Conservation (phyloP, 2,888 invertebrate genomes). For the Tenodera sinensis region DNA sequence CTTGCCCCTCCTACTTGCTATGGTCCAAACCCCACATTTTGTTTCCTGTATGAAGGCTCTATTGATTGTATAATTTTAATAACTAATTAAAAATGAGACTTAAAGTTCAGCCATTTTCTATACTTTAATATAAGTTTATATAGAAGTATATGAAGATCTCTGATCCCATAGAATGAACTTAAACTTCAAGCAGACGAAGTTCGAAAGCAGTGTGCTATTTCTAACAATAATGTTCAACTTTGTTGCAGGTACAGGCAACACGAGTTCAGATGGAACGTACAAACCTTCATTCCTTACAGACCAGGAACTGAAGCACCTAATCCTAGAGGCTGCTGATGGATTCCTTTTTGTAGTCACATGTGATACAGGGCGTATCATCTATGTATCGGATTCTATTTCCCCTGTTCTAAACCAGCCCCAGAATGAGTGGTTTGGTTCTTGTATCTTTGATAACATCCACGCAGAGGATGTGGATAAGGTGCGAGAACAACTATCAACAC, state of each 20-base stretch:
- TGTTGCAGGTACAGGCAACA: conserved; percentile 83
- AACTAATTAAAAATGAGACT: too few relatives aligned
- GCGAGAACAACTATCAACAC: conserved; percentile 93
- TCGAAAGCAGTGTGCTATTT: background rate
- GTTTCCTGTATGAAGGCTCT: too few relatives aligned
- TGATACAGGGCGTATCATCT: conserved; percentile 94
- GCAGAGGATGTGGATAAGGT: conserved; percentile 97
- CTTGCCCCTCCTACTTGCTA: too few relatives aligned
- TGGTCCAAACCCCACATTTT: too few relatives aligned
- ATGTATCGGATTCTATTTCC: conserved; percentile 97
- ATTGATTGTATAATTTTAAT: too few relatives aligned
- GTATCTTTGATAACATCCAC: conserved; percentile 93
- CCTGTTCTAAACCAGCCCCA: conserved; percentile 96
- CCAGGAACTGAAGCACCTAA: conserved; percentile 97
- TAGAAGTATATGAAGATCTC: too few relatives aligned
- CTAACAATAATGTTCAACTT: background rate
- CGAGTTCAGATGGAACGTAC: conserved; percentile 93
- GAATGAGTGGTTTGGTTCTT: conserved; percentile 96
- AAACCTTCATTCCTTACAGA: conserved; percentile 99
- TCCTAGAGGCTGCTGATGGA: conserved; percentile 98
- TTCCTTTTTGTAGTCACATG: conserved; percentile 96
- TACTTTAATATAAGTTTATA: too few relatives aligned
- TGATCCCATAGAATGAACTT: background rate
- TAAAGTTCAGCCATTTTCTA: too few relatives aligned
- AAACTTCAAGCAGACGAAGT: background rate